Evolutionary conservation across 2,113 vertebrate species (phyloP).

Genomic region (Ochotona princeps): DNA sequence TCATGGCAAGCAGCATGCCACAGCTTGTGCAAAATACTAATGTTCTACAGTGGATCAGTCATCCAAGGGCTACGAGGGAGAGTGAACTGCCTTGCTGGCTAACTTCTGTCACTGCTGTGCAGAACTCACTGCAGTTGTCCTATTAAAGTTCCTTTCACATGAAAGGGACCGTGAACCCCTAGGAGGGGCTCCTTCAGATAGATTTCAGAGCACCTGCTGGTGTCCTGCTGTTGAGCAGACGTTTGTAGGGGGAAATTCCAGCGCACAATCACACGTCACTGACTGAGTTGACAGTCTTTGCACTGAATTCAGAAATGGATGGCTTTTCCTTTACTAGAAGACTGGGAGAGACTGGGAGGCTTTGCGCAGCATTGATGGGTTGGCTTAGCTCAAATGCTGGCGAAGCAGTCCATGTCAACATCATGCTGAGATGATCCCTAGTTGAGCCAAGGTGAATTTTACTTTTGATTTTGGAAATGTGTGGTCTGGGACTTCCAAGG

Average conservation of each 20-base stretch:
- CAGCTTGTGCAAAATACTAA: neutral
- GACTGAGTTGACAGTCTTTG: neutral
- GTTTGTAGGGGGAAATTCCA: fast-evolving
- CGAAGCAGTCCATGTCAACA: neutral
- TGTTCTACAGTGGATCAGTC: neutral
- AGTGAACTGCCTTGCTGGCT: neutral
- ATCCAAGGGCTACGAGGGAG: neutral
- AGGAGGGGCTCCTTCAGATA: neutral
- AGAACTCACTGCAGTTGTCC: neutral
- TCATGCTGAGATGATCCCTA: fast-evolving
- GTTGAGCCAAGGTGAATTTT: no score
- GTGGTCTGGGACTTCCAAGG: neutral
- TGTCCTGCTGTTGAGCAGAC: neutral
- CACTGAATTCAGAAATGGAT: neutral
- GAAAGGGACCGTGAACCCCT: neutral
- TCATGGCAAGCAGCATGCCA: neutral
- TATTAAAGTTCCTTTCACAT: fast-evolving
- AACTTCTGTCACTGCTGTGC: neutral
- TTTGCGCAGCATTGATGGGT: fast-evolving
- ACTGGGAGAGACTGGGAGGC: neutral
- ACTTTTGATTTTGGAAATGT: neutral
- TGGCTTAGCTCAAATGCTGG: no score
- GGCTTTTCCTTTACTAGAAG: neutral
- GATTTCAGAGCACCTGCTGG: neutral
- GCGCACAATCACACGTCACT: fast-evolving